Evolutionary conservation across 1,140 invertebrate species (phyloP).

Genomic region (Hestina assimilis): DNA sequence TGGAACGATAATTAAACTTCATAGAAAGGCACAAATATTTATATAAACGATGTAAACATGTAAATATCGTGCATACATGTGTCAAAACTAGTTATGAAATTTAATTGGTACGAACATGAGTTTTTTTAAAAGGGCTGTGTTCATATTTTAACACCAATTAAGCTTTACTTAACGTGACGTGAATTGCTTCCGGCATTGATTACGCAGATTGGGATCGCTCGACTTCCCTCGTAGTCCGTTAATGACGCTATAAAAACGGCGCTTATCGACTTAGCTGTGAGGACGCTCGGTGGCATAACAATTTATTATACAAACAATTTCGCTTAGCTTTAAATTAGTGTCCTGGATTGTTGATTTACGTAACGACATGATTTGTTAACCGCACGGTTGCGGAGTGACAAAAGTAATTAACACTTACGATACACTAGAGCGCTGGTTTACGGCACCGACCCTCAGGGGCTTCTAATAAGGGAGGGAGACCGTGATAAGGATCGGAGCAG

Average conservation of each 20-base stretch:
- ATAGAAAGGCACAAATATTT: not conserved
- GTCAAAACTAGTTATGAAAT: slow-evolving; percentile 8
- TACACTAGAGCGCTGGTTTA: slow-evolving; percentile 62
- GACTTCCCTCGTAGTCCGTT: slow-evolving; percentile 60
- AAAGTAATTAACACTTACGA: slow-evolving; percentile 73
- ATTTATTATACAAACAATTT: slow-evolving; percentile 50
- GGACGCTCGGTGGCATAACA: slow-evolving; percentile 61
- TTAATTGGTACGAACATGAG: slow-evolving; percentile 12
- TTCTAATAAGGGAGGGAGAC: slow-evolving; percentile 47
- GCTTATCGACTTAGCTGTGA: slow-evolving; percentile 72
- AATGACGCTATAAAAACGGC: slow-evolving; percentile 74
- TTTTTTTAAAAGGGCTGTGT: slow-evolving; percentile 11
- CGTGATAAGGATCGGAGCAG: slow-evolving; percentile 51
- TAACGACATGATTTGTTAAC: slow-evolving; percentile 63
- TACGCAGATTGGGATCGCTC: slow-evolving; percentile 70
- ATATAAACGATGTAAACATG: not conserved
- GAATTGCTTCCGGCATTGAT: slow-evolving; percentile 66
- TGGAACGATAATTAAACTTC: too few species aligned
- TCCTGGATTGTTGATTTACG: slow-evolving; percentile 52
- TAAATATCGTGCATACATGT: not conserved
- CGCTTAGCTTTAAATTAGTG: slow-evolving; percentile 48
- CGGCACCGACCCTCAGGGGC: slow-evolving; percentile 45
- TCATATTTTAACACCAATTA: slow-evolving; percentile 50
- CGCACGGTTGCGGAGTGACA: slow-evolving; percentile 59
- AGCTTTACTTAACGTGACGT: slow-evolving; percentile 44